Evolutionary conservation across 2,888 invertebrate genomes (phyloP).

Genomic region (Andrena camellia): DNA sequence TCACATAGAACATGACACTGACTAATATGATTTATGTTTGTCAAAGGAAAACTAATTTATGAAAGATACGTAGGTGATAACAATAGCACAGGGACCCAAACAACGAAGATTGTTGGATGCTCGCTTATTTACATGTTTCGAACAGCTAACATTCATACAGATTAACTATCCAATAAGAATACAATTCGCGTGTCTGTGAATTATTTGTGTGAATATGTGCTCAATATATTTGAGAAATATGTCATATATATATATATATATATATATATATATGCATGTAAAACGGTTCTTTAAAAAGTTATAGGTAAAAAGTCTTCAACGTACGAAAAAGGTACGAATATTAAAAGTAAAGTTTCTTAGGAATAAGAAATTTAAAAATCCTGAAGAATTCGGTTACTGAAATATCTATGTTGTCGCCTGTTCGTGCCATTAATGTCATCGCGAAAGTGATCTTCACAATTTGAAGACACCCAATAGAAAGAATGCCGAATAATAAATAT

Average conservation of each 20-base stretch:
- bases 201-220: background rate
- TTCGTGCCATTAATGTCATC: background rate
- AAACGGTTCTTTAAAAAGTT: constrained; percentile 1
- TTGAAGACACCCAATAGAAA: too few species aligned
- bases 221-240: background rate
- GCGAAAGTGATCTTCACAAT: background rate
- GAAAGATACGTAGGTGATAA: background rate
- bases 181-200: constrained; percentile 23
- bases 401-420: background rate
- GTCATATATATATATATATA: background rate
- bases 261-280: background rate
- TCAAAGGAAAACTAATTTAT: background rate
- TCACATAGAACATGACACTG: too few species aligned
- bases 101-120: background rate
- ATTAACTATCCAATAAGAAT: constrained; percentile 41
- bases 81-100: background rate
- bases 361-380: background rate
- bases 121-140: background rate
- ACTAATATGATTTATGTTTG: too few species aligned
- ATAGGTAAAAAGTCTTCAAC: constrained; percentile 8
- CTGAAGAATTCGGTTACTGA: too few species aligned
- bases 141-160: constrained; percentile 24
- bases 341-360: background rate
- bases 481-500: too few species aligned
- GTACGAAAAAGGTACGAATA: constrained; percentile 10